A percentile compares a stretch with the other conserved stretches of the same genome.
phyloP scores from a whole-genome alignment of 2,797 vertebrate genomes.

The Crypturellus tataupa region DNA sequence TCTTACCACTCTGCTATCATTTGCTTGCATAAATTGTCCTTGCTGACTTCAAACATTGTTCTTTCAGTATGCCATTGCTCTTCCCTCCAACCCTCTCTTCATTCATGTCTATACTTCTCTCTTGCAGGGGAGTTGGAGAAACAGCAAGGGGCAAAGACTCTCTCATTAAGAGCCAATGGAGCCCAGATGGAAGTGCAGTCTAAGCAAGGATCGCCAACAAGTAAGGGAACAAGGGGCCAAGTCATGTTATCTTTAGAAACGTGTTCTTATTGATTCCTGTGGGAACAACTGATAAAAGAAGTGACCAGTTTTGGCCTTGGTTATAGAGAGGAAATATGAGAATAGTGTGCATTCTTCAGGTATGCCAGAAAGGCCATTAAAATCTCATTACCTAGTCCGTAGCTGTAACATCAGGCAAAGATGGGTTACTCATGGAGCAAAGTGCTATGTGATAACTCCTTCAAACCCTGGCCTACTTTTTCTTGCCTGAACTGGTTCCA shows the following conservation, averaged over 20 bases:
- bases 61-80: not conserved
- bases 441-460: not conserved
- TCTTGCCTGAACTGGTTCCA: not conserved
- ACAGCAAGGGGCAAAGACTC: slow-evolving; percentile 90
- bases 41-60: not conserved
- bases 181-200: slow-evolving; percentile 90
- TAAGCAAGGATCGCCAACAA: slow-evolving; percentile 86
- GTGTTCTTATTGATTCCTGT: not conserved
- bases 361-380: not conserved
- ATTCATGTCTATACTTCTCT: not conserved
- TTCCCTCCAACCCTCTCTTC: not conserved
- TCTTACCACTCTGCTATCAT: not conserved
- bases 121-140: slow-evolving; percentile 94
- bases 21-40: not conserved
- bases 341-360: not conserved
- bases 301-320: not conserved
- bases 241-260: not conserved
- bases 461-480: not conserved
- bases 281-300: not conserved
- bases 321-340: not conserved
- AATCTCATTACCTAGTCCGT: not conserved
- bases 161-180: slow-evolving; percentile 88
- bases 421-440: not conserved
- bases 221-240: slow-evolving; percentile 63
- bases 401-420: not conserved